Evolutionary conservation across 2,113 vertebrate genomes (phyloP).

Genomic region (Trematomus loennbergii): DNA sequence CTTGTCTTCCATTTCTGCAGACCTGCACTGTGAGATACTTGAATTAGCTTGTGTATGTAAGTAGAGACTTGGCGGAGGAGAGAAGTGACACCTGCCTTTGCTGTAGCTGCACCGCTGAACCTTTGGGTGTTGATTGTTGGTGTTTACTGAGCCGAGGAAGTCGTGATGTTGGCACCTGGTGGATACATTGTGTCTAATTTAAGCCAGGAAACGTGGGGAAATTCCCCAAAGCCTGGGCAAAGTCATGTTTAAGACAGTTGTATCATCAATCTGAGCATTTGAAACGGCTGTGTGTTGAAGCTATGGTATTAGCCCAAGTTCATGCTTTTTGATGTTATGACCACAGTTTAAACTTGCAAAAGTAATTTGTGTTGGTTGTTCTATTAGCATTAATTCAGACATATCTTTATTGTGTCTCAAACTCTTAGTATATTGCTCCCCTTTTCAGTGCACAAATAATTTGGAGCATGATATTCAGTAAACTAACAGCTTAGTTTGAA

Average conservation of each 20-base stretch:
- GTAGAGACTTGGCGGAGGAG: constrained; percentile 9
- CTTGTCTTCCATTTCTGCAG: constrained; percentile 2
- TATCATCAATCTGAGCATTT: not conserved
- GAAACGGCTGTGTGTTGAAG: not conserved
- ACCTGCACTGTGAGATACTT: constrained; percentile 9
- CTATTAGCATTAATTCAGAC: too few relatives aligned
- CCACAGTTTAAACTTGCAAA: too few relatives aligned
- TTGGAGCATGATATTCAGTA: not conserved
- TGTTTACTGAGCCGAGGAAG: constrained; percentile 27
- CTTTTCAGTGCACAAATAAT: not conserved
- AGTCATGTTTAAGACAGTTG: not conserved
- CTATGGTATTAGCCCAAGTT: too few relatives aligned
- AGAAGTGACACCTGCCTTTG: constrained; percentile 16
- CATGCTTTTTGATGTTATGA: too few relatives aligned
- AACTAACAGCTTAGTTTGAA: not conserved
- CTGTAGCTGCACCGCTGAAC: constrained; percentile 30
- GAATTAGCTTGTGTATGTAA: constrained; percentile 45
- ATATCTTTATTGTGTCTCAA: not conserved
- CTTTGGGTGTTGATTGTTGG: constrained; percentile 3
- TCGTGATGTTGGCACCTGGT: not conserved
- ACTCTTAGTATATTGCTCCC: not conserved
- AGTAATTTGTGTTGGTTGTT: too few relatives aligned
- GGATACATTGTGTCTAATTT: not conserved
- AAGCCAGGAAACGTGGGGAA: not conserved
- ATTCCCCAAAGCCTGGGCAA: not conserved